Percentiles rank a stretch among this genome's conserved stretches.
phyloP scores from a whole-genome alignment of 2,888 invertebrate species.

The Capitulum mitella region DNA sequence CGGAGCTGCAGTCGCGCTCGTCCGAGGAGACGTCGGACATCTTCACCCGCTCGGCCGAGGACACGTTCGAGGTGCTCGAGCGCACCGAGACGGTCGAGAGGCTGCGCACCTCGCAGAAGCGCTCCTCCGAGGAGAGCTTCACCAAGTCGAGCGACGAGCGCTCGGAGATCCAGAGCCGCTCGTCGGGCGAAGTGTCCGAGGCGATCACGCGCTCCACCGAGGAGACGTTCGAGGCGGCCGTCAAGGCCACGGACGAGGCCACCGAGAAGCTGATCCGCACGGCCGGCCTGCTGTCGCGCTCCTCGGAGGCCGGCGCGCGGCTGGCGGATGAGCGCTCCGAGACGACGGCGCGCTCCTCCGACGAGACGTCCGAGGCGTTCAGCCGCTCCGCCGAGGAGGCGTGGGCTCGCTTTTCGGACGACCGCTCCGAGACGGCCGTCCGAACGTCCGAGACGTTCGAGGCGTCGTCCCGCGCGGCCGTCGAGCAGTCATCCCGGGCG shows the following conservation, averaged over 20 bases:
- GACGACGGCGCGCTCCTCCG: not conserved
- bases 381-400: not conserved
- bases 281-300: not conserved
- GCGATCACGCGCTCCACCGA: conserved; percentile 3
- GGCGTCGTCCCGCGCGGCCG: too few relatives aligned
- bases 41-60: not conserved
- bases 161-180: not conserved
- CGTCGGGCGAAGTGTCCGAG: not conserved
- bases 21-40: not conserved
- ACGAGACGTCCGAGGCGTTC: not conserved
- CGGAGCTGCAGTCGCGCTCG: not conserved
- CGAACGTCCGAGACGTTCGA: too few relatives aligned
- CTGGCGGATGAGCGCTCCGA: not conserved
- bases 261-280: not conserved
- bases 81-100: not conserved
- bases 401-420: too few relatives aligned
- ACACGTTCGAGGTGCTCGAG: not conserved
- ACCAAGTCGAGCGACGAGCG: not conserved
- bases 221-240: conserved; percentile 6
- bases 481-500: too few relatives aligned
- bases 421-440: too few relatives aligned
- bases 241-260: conserved; percentile 2
- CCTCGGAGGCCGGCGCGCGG: not conserved
- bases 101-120: not conserved
- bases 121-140: not conserved